Percentiles rank a stretch among this genome's conserved stretches.
Conservation (phyloP, 2,888 invertebrate genomes). For the Drosophila dives region DNA sequence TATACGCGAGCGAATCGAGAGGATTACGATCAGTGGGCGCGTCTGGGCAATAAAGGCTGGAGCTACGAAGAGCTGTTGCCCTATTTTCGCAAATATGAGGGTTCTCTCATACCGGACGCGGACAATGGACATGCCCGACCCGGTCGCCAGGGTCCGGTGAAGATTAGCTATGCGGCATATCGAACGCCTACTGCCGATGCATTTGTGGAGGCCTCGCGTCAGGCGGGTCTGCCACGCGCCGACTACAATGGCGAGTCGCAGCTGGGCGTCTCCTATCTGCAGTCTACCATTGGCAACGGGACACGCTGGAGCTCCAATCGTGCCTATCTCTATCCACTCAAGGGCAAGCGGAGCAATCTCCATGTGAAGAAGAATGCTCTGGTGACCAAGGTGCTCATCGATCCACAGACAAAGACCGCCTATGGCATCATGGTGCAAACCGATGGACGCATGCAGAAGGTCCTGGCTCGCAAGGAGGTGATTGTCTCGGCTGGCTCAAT, state of each 20-base stretch:
- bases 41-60: conserved; percentile 90
- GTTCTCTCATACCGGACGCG: conserved; percentile 86
- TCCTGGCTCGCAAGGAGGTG: conserved; percentile 88
- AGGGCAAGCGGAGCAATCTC: conserved; percentile 86
- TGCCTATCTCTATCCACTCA: conserved; percentile 87
- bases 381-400: conserved; percentile 87
- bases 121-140: conserved; percentile 84
- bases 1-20: conserved; percentile 89
- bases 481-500: conserved; percentile 92
- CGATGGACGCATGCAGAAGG: conserved; percentile 84
- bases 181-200: conserved; percentile 87
- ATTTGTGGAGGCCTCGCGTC: conserved; percentile 87
- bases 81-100: conserved; percentile 92
- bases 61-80: conserved; percentile 89
- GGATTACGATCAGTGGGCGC: conserved; percentile 92
- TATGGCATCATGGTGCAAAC: conserved; percentile 86
- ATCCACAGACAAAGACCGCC: conserved; percentile 85
- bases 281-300: conserved; percentile 87
- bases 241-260: conserved; percentile 89
- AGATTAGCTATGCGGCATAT: conserved; percentile 86
- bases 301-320: conserved; percentile 87
- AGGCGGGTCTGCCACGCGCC: conserved; percentile 87
- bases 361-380: conserved; percentile 86
- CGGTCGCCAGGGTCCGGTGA: conserved; percentile 86
- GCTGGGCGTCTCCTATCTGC: conserved; percentile 87